Evolutionary conservation across 37 sponge, comb jelly and placozoan species (phyloP).

Genomic region (Agelas oroides): DNA sequence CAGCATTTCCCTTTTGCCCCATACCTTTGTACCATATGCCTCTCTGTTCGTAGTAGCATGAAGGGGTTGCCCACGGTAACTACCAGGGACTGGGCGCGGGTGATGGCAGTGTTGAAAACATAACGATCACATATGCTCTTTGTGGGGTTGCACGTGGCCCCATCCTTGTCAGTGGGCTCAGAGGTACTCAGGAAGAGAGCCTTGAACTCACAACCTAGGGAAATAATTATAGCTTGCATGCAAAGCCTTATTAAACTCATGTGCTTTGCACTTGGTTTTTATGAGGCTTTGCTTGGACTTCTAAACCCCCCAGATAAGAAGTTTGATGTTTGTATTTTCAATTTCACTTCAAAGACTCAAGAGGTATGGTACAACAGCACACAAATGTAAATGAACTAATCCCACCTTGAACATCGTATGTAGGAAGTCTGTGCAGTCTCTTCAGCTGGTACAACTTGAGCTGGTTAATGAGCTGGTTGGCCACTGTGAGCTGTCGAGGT

Average conservation of each 20-base stretch:
- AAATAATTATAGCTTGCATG: too few relatives aligned
- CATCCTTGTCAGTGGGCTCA: conserved; percentile 51
- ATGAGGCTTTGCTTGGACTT: too few relatives aligned
- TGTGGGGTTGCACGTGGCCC: conserved; percentile 51
- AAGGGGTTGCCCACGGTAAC: conserved; percentile 78
- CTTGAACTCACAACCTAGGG: conserved; percentile 47
- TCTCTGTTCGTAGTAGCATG: conserved; percentile 58
- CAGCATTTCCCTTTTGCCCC: conserved; percentile 21
- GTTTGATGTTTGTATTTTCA: too few relatives aligned
- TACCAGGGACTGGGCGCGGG: conserved; percentile 68
- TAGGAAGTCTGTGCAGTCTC: conserved; percentile 11
- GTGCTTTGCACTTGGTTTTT: too few relatives aligned
- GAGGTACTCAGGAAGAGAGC: conserved; percentile 72
- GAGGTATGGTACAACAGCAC: too few relatives aligned
- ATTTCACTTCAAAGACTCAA: too few relatives aligned
- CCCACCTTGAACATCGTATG: conserved; percentile 40
- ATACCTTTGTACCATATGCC: conserved; percentile 33
- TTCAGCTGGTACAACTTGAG: not conserved
- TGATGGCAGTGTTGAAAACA: conserved; percentile 78
- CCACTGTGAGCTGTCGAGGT: not conserved
- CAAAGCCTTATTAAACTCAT: too few relatives aligned
- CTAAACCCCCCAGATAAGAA: too few relatives aligned
- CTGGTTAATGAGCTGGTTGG: not conserved
- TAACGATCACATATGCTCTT: conserved; percentile 68
- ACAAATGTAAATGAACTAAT: too few relatives aligned